Base-by-base conservation (phyloP, 2,113 vertebrate genomes). In the Nothoprocta pentlandii region DNA sequence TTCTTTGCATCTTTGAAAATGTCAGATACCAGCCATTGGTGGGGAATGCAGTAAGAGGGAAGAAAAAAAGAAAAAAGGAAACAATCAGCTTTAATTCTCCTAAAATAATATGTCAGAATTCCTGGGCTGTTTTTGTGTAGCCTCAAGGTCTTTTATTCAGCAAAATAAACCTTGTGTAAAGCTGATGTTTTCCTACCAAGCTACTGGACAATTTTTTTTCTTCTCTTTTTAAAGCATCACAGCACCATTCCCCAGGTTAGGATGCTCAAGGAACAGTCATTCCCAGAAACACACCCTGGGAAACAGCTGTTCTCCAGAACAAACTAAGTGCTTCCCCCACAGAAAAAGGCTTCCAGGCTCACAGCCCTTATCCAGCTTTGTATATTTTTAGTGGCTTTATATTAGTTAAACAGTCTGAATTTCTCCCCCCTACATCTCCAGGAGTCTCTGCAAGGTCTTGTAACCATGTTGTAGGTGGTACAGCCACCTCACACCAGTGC, bases 71-170 rank as follows among this genome's bases (percentile, higher is more conserved):
- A 92, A 85, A 77, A 61, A 47, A 42, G 92, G 91, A 92, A 96
- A 97, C 97, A 94, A 53, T 11, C 78, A 95, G 93, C 10, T 92
- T 86, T 79, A 89, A 63, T 66, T 67, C 47, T 90, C 67, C 46
- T 62, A 0, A 47, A 92, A 78, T 87, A 94, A 70, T 11, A 16
- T 70, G 79, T 64, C 61, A 59, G 42, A 54, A 21, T 66, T 79
- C 80, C 70, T 41, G 15, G 70, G 58, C 23, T 44, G 14, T 58
- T 95, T 74, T 67, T 28, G 34, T 6, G 34, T 61, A 85, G 30
- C 39, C 85, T 91, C 74, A 73, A 95, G 90, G 95, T n/a, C 42
- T 4, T 53, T 62, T 79, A 78, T 82, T 86, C 86, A 87, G 54
- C 41, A 34, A 92, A 94, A 81, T 25, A 68, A 66, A 6, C 26